phyloP scores from a whole-genome alignment of 1,140 invertebrate genomes.

The Pseudomyrmex sp. region DNA sequence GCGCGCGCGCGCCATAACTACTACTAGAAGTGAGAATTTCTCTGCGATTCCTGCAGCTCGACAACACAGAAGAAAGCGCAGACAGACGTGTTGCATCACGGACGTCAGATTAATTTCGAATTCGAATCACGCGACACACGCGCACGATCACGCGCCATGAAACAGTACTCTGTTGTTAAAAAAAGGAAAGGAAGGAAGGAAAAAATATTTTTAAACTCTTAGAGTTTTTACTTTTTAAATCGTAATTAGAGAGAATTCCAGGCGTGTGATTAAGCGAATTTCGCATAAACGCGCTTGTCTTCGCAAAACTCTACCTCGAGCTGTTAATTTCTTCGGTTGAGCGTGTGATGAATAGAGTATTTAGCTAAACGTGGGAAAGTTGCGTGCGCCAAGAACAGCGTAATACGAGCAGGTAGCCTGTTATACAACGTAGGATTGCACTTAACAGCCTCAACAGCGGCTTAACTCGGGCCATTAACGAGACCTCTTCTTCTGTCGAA shows the following conservation, averaged over 20 bases:
- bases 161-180: background rate
- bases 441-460: conserved; percentile 60
- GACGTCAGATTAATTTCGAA: conserved; percentile 60
- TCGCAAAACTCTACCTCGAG: background rate
- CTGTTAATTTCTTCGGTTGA: conserved; percentile 28
- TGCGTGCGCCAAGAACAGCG: conserved; percentile 14
- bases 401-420: conserved; percentile 43
- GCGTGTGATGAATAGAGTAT: conserved; percentile 2
- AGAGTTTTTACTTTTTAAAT: no score
- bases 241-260: no score
- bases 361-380: conserved; percentile 59
- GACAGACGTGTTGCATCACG: conserved; percentile 26
- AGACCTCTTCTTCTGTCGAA: conserved; percentile 33
- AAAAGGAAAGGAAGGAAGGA: background rate
- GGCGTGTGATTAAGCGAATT: background rate
- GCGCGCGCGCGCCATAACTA: background rate
- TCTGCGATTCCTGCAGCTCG: conserved; percentile 2
- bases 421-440: conserved; percentile 53
- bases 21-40: background rate
- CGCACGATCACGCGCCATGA: conserved; percentile 52
- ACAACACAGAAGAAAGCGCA: conserved; percentile 32
- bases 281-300: background rate
- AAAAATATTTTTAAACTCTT: background rate
- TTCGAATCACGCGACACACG: conserved; percentile 60
- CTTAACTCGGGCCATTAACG: conserved; percentile 58